Percentiles rank a stretch among this genome's conserved stretches.
These are phyloP conservation scores for Chloroclysta siterata DNA, from an alignment of 2,888 invertebrate genomes.

Conservation along the genomic window DNA sequence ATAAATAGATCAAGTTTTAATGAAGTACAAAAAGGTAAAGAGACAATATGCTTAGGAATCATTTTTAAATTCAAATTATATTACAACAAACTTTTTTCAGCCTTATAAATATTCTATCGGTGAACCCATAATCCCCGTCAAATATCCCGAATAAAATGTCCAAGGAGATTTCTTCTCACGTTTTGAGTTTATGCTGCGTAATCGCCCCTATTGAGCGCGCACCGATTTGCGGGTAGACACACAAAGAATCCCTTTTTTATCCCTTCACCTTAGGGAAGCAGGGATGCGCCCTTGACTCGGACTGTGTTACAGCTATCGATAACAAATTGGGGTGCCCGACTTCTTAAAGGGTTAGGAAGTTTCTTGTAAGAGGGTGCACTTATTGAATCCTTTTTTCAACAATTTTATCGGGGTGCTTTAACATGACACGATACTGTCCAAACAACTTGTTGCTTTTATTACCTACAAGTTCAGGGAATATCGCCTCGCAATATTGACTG, in stretches of 20 bases:
- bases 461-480: constrained; percentile 29
- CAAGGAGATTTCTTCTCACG: constrained; percentile 63
- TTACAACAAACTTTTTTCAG: constrained; percentile 16
- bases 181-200: constrained; percentile 61
- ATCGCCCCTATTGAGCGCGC: constrained; percentile 68
- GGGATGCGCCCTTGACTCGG: constrained; percentile 62
- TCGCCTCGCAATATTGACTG: constrained; percentile 28
- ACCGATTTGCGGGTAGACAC: constrained; percentile 76
- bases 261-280: constrained; percentile 52
- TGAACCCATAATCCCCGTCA: constrained; percentile 30
- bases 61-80: constrained; percentile 20
- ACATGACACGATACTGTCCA: constrained; percentile 44
- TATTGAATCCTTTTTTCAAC: constrained; percentile 45
- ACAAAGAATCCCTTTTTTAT: constrained; percentile 78
- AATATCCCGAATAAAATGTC: constrained; percentile 36
- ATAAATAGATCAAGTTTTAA: constrained; percentile 6
- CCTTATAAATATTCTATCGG: constrained; percentile 32
- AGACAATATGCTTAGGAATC: constrained; percentile 6
- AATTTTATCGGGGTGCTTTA: constrained; percentile 42
- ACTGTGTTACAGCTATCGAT: constrained; percentile 78
- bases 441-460: constrained; percentile 45
- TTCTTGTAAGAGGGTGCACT: constrained; percentile 60
- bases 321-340: constrained; percentile 73
- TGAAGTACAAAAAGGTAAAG: constrained; percentile 8
- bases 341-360: constrained; percentile 69